Conservation (phyloP, 2,888 invertebrate genomes). For the Ypsolopha scabrella region DNA sequence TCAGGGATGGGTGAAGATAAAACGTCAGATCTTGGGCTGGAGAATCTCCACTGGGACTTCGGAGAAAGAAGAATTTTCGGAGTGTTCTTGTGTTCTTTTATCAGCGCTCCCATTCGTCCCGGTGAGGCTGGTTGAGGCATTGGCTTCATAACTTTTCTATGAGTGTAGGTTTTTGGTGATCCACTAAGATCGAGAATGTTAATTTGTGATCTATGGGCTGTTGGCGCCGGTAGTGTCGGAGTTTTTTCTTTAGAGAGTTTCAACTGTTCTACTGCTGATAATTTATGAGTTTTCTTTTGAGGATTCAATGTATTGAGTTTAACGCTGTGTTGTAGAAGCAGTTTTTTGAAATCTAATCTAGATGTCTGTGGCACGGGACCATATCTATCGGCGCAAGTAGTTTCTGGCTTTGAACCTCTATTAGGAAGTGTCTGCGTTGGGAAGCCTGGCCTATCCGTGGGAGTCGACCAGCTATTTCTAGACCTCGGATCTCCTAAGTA, state of each 20-base stretch:
- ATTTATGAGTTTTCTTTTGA: constrained; percentile 69
- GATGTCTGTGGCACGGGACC: constrained; percentile 79
- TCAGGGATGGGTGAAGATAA: constrained; percentile 89
- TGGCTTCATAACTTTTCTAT: constrained; percentile 69
- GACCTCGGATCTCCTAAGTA: constrained; percentile 68
- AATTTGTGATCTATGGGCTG: constrained; percentile 56
- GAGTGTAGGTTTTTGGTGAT: constrained; percentile 77
- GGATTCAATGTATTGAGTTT: constrained; percentile 68
- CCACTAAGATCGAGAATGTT: constrained; percentile 78
- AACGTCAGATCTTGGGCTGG: constrained; percentile 83
- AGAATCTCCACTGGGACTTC: constrained; percentile 79
- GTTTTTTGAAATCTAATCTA: constrained; percentile 85
- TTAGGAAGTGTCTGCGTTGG: constrained; percentile 23
- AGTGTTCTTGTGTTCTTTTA: constrained; percentile 65
- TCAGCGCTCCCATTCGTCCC: constrained; percentile 60
- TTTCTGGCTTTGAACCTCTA: constrained; percentile 38
- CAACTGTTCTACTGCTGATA: constrained; percentile 84
- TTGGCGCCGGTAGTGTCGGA: constrained; percentile 32
- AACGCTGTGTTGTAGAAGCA: constrained; percentile 81
- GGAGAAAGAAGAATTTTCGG: constrained; percentile 77
- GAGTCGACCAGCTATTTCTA: constrained; percentile 76
- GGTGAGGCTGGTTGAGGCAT: constrained; percentile 64
- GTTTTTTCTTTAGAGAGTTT: constrained; percentile 74
- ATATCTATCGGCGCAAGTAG: constrained; percentile 73
- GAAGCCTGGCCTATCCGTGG: constrained; percentile 42